phyloP scores from a whole-genome alignment of 2,113 vertebrate species.

The Loxodonta africana region DNA sequence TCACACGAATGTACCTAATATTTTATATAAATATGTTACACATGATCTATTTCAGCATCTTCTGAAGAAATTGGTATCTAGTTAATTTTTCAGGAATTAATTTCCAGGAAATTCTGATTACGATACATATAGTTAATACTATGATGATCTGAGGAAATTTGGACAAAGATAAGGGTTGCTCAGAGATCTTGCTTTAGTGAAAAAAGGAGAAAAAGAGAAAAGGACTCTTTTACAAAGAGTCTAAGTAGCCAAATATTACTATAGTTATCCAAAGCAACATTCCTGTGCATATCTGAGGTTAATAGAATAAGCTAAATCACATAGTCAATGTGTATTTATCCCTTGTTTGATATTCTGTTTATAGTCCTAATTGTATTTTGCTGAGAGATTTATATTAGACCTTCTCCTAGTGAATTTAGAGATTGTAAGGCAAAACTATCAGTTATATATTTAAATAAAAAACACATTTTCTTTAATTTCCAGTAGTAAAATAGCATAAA shows the following conservation, averaged over 20 bases:
- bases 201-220: background rate
- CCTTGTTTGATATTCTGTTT: background rate
- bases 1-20: background rate
- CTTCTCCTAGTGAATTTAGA: background rate
- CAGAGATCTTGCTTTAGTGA: background rate
- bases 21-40: background rate
- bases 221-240: background rate
- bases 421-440: background rate
- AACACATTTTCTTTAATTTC: background rate
- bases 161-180: background rate
- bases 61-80: background rate
- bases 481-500: background rate
- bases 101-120: too few species aligned
- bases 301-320: background rate
- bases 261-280: background rate
- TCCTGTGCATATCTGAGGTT: background rate
- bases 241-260: background rate
- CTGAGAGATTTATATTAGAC: background rate
- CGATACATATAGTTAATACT: background rate
- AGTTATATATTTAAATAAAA: background rate
- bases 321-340: background rate
- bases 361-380: background rate
- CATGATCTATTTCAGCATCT: background rate
- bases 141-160: background rate
- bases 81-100: background rate